These are phyloP conservation scores for Grammomys dolichurus DNA, from an alignment of 2,113 vertebrate species.

Conservation along the genomic window DNA sequence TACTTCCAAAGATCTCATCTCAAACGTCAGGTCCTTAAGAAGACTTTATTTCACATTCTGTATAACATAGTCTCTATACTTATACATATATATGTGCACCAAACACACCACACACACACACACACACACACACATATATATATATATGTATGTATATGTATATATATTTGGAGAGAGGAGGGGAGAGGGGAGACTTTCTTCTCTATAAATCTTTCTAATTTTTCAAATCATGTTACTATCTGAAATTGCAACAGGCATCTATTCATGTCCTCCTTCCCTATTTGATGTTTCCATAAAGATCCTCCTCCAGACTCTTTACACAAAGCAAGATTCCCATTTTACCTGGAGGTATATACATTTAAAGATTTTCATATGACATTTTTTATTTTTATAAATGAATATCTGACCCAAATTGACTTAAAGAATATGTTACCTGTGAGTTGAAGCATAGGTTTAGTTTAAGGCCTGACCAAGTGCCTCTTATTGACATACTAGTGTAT, in stretches of 20 bases:
- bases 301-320: neutral
- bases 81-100: neutral
- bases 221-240: slow-evolving; percentile 32
- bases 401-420: neutral
- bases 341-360: neutral
- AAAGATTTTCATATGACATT: neutral
- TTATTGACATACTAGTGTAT: neutral
- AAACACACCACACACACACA: neutral
- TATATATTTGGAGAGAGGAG: no score
- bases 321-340: neutral
- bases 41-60: slow-evolving; percentile 50
- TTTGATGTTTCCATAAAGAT: slow-evolving; percentile 31
- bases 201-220: slow-evolving; percentile 30
- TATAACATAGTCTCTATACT: slow-evolving; percentile 25
- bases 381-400: neutral
- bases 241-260: slow-evolving; percentile 27
- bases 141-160: no score
- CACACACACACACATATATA: neutral
- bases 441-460: neutral
- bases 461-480: neutral
- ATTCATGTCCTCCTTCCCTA: slow-evolving; percentile 14
- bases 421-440: neutral
- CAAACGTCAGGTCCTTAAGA: slow-evolving; percentile 38
- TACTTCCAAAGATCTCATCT: neutral
- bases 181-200: neutral